Percentiles rank a stretch among this genome's conserved stretches.
These are phyloP conservation scores for Andricus curvator DNA, from an alignment of 2,888 invertebrate genomes.

Conservation along the genomic window DNA sequence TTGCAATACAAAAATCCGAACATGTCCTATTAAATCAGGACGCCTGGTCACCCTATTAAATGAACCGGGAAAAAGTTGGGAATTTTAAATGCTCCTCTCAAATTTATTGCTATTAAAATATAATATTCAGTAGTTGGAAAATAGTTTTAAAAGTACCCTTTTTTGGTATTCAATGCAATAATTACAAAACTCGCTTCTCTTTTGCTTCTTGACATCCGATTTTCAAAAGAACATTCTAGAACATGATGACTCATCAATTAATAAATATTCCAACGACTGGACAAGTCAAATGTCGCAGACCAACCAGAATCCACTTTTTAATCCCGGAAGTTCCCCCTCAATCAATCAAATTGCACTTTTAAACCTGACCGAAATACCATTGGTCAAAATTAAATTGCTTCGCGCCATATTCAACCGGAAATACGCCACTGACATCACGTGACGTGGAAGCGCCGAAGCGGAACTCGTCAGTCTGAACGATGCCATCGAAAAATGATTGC, in stretches of 20 bases:
- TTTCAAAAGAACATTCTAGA: conserved; percentile 3
- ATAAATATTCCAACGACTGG: neutral
- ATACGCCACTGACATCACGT: neutral
- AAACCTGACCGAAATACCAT: neutral
- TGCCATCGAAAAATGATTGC: conserved; percentile 54
- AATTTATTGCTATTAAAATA: neutral
- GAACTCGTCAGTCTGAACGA: conserved; percentile 41
- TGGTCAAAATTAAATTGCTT: no score
- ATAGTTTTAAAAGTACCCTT: neutral
- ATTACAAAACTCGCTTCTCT: neutral
- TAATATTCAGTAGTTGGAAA: neutral
- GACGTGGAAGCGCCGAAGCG: neutral
- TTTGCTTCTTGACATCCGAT: neutral
- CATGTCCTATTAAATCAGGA: no score
- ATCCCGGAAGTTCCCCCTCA: neutral
- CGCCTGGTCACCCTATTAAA: no score
- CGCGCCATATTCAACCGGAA: no score
- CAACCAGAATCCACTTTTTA: neutral
- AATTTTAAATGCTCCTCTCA: neutral
- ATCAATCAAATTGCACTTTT: neutral
- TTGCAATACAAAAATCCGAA: no score
- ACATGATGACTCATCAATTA: neutral
- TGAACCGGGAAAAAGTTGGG: no score
- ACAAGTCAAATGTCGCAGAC: neutral
- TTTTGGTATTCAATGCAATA: neutral